Conservation (phyloP, 2,113 vertebrate genomes). For the Lasiurus borealis region DNA sequence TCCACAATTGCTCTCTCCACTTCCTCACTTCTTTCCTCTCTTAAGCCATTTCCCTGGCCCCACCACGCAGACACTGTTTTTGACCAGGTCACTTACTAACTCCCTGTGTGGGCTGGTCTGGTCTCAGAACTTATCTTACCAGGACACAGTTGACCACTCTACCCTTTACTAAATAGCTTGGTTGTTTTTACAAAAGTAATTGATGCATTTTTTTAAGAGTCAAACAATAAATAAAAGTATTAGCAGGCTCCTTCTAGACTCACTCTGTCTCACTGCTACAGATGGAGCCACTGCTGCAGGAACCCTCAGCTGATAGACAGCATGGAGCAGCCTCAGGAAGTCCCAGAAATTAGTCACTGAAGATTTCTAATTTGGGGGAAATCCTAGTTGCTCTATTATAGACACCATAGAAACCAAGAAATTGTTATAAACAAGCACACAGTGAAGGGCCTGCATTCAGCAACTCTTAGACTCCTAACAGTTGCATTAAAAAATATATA, state of each 20-base stretch:
- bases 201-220: not conserved
- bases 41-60: not conserved
- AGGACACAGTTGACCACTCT: not conserved
- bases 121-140: not conserved
- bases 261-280: not conserved
- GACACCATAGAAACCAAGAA: not conserved
- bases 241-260: not conserved
- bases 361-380: not conserved
- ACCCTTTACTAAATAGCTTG: conserved; percentile 35
- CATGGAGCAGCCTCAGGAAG: not conserved
- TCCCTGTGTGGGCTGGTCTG: not conserved
- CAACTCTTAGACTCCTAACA: not conserved
- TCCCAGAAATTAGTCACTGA: not conserved
- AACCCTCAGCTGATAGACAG: not conserved
- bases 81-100: not conserved
- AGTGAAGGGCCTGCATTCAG: not conserved
- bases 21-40: not conserved
- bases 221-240: not conserved
- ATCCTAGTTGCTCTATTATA: not conserved
- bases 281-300: not conserved
- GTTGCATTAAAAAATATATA: not conserved
- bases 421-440: not conserved
- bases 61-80: not conserved
- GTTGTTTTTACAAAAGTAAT: conserved; percentile 28
- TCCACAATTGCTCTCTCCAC: not conserved